phyloP scores from a whole-genome alignment of 2,113 vertebrate species.

The Saccopteryx bilineata region DNA sequence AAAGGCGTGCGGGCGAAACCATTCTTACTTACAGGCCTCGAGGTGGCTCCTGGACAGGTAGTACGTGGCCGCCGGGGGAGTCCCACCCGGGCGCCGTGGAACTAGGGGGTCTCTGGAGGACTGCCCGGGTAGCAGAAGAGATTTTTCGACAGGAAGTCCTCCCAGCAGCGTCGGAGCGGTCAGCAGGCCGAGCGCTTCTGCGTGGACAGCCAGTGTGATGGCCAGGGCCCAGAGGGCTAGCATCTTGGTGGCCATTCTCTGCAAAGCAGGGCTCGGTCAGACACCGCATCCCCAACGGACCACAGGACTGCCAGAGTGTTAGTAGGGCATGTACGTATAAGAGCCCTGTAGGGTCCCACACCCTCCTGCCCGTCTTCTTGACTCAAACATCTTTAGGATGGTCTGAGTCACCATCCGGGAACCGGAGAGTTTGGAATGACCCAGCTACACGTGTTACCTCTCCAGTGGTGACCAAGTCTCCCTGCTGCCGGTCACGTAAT shows the following conservation, averaged over 20 bases:
- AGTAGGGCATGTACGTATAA: background rate
- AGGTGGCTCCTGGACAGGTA: background rate
- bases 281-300: background rate
- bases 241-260: slow-evolving; percentile 69
- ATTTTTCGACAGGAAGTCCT: accelerated
- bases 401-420: background rate
- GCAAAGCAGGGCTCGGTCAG: slow-evolving; percentile 20
- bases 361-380: background rate
- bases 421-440: background rate
- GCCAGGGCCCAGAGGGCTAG: slow-evolving; percentile 46
- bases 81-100: background rate
- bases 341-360: too few relatives aligned
- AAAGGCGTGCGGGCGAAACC: background rate
- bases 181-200: background rate
- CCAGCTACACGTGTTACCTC: background rate
- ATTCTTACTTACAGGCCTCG: slow-evolving; percentile 32
- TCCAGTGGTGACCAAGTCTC: background rate
- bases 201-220: background rate
- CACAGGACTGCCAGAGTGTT: accelerated
- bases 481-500: background rate
- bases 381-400: background rate
- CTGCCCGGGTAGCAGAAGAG: background rate
- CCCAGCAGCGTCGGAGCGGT: accelerated
- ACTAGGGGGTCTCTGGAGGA: accelerated
- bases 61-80: background rate